A percentile compares a stretch with the other conserved stretches of the same genome.
Conservation (phyloP, 2,113 vertebrate species). For the Pica pica region DNA sequence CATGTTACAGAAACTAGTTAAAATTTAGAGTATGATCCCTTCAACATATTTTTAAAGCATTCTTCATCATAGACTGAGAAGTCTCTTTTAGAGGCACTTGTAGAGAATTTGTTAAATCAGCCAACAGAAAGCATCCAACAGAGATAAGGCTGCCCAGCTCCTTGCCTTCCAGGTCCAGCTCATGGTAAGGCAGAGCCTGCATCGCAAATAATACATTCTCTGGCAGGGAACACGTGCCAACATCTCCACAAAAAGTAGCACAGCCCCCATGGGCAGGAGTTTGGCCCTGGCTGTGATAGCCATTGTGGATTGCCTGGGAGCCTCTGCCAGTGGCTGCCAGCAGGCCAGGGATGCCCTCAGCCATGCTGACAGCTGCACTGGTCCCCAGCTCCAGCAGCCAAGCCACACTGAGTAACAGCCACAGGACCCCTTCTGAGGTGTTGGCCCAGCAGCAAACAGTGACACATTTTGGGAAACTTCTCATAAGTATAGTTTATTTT, state of each 20-base stretch:
- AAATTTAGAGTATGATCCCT: background rate
- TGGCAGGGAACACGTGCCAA: background rate
- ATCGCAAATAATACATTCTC: background rate
- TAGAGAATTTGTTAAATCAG: background rate
- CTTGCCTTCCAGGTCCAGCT: background rate
- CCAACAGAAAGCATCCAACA: background rate
- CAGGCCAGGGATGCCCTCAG: background rate
- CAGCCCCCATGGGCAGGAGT: background rate
- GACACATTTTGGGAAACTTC: background rate
- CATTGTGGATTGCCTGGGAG: background rate
- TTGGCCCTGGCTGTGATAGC: background rate
- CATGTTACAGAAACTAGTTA: background rate
- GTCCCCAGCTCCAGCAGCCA: background rate
- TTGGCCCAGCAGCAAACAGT: background rate
- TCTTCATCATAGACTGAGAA: background rate
- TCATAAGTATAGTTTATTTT: background rate
- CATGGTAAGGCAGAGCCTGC: background rate
- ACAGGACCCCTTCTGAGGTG: background rate
- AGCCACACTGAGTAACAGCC: background rate
- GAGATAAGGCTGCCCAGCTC: background rate
- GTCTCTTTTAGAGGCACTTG: background rate
- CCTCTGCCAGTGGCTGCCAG: background rate
- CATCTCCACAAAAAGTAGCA: background rate
- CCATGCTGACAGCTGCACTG: background rate
- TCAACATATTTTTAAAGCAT: background rate